These are phyloP conservation scores for Oreotrochilus melanogaster DNA, from an alignment of 2,113 vertebrate species.

Conservation along the genomic window DNA sequence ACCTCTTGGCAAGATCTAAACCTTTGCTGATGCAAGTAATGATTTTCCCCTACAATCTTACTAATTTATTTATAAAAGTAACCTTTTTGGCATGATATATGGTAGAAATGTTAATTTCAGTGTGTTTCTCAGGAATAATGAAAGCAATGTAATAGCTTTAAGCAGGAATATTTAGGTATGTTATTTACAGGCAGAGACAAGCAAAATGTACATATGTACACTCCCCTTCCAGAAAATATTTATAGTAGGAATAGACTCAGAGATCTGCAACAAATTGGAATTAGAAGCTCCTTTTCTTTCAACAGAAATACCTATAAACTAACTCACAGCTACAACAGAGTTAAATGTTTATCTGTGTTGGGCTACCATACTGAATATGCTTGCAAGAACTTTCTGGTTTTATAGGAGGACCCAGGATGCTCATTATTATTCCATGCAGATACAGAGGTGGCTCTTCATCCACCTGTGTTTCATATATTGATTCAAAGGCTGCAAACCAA, in stretches of 20 bases:
- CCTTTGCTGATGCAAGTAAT: not conserved
- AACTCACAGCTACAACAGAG: not conserved
- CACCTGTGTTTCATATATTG: not conserved
- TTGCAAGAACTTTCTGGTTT: not conserved
- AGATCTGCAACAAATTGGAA: not conserved
- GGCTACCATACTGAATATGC: not conserved
- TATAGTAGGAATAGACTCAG: not conserved
- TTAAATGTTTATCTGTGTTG: not conserved
- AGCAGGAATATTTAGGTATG: not conserved
- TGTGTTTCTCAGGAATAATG: not conserved
- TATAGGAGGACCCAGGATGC: not conserved
- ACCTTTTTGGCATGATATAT: not conserved
- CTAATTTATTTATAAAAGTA: not conserved
- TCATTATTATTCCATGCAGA: not conserved
- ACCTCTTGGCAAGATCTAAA: not conserved
- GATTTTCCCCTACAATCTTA: not conserved
- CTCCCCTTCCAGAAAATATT: not conserved
- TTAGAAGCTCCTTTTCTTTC: not conserved
- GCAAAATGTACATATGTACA: not conserved
- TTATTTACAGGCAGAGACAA: not conserved
- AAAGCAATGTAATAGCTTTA: not conserved
- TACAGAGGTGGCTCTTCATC: not conserved
- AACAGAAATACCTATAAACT: not conserved
- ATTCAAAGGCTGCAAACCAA: not conserved
- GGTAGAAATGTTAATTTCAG: not conserved